Percentiles rank a stretch among this genome's conserved stretches.
These are phyloP conservation scores for Gallinago media DNA, from an alignment of 2,113 vertebrate genomes.

Conservation along the genomic window DNA sequence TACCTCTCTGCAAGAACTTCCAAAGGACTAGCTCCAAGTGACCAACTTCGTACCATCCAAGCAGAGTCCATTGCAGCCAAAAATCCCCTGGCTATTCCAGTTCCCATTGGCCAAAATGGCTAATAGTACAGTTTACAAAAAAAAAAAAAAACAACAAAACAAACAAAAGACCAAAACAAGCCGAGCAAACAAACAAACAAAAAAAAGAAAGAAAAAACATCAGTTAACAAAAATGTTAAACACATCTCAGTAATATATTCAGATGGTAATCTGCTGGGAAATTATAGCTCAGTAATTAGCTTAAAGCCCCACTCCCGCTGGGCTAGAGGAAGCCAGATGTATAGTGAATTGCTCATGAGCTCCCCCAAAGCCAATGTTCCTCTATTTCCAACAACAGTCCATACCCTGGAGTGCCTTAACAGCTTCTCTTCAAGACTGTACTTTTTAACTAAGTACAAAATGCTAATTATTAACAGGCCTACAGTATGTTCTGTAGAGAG, in stretches of 20 bases:
- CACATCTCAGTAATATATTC: neutral
- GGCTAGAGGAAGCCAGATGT: neutral
- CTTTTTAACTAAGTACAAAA: neutral
- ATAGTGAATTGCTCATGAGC: neutral
- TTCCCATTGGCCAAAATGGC: slow-evolving; percentile 99
- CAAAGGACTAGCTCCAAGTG: slow-evolving; percentile 87
- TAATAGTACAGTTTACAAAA: slow-evolving; percentile 2
- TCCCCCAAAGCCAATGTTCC: neutral
- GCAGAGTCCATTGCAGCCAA: slow-evolving; percentile 96
- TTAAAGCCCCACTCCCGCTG: neutral
- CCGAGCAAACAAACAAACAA: neutral
- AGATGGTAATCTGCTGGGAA: neutral
- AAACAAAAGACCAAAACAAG: neutral
- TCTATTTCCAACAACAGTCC: neutral
- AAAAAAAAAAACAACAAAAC: neutral
- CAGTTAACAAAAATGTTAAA: neutral
- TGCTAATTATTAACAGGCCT: neutral
- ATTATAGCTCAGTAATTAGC: neutral
- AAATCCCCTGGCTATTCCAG: slow-evolving; percentile 96
- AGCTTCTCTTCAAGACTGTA: neutral
- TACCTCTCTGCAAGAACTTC: slow-evolving; percentile 98
- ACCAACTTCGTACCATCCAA: slow-evolving; percentile 98
- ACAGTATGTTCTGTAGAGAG: neutral
- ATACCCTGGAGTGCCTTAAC: neutral
- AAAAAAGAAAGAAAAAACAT: neutral